phyloP scores from a whole-genome alignment of 2,888 invertebrate genomes.

The Conistra vaccinii region DNA sequence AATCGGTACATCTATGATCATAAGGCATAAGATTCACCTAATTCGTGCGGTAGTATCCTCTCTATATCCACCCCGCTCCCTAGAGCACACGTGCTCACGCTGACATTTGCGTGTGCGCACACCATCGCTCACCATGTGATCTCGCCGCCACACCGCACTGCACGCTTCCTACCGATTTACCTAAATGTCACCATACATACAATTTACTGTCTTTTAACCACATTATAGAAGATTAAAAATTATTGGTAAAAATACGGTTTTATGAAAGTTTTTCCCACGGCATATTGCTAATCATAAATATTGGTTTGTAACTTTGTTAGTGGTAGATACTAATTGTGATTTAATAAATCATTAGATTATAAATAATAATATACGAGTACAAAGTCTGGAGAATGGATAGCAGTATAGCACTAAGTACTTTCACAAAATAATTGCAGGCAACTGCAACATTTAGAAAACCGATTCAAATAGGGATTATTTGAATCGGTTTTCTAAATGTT shows the following conservation, averaged over 20 bases:
- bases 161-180: constrained; percentile 52
- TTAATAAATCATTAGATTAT: constrained; percentile 17
- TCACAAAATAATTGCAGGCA: neutral
- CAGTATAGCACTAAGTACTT: neutral
- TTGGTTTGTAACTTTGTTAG: constrained; percentile 30
- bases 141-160: constrained; percentile 66
- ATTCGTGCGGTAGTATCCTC: constrained; percentile 64
- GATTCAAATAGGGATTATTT: too few species aligned
- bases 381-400: neutral
- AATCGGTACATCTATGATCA: too few species aligned
- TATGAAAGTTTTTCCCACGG: constrained; percentile 27
- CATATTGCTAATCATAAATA: constrained; percentile 14
- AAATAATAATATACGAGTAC: neutral
- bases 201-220: constrained; percentile 46
- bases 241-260: constrained; percentile 7
- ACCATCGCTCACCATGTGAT: constrained; percentile 84
- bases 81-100: constrained; percentile 76
- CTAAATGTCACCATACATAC: constrained; percentile 60
- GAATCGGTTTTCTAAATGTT: too few species aligned
- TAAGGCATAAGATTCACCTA: neutral
- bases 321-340: neutral
- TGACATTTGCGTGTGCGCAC: constrained; percentile 88
- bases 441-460: too few species aligned
- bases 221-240: constrained; percentile 30
- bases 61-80: constrained; percentile 65